Conservation (phyloP, 2,797 vertebrate species). For the Dermochelys coriacea region DNA sequence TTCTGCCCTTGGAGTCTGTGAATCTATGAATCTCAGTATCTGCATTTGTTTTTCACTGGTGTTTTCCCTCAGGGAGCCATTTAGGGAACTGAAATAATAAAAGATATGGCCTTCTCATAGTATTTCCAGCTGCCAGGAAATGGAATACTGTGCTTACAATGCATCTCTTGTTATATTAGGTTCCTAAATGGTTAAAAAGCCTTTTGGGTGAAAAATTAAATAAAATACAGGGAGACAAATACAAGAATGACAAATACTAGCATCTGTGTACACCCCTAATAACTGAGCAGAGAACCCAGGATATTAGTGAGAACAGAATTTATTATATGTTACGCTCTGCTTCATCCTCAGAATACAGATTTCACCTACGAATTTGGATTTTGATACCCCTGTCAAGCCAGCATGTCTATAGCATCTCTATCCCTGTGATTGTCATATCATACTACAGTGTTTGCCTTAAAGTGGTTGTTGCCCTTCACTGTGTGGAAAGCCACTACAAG, state of each 20-base stretch:
- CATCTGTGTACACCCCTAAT: neutral
- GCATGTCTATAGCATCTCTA: neutral
- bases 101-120: neutral
- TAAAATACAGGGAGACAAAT: neutral
- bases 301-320: neutral
- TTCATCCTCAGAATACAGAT: neutral
- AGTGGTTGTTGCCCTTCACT: neutral
- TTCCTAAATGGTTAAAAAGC: neutral
- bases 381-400: neutral
- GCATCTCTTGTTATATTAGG: neutral
- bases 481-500: conserved; percentile 24
- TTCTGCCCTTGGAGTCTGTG: neutral
- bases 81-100: neutral
- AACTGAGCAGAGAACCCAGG: neutral
- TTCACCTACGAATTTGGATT: neutral
- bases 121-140: neutral
- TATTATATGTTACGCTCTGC: neutral
- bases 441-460: conserved; percentile 13
- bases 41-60: neutral
- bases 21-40: neutral
- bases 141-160: neutral
- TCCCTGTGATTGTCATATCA: neutral
- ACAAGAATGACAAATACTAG: neutral
- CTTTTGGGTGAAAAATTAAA: neutral
- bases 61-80: neutral